These are phyloP conservation scores for Dryomyza anilis DNA, from an alignment of 2,888 invertebrate genomes.

Conservation along the genomic window DNA sequence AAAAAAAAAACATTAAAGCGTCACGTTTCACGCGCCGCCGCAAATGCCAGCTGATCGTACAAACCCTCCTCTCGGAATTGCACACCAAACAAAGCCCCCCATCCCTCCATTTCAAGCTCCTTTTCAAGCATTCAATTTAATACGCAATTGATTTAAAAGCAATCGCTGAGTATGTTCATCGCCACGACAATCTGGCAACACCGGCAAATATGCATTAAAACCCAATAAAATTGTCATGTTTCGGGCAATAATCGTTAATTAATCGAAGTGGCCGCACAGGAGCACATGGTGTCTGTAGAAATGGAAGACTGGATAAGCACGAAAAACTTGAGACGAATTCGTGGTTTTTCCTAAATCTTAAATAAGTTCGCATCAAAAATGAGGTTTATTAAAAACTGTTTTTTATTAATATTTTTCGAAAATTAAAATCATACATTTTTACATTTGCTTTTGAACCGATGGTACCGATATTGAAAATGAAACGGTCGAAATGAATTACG, in stretches of 20 bases:
- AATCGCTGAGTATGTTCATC: not conserved
- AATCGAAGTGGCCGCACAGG: conserved; percentile 32
- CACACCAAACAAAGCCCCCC: too few relatives aligned
- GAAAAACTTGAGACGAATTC: too few relatives aligned
- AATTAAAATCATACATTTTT: not conserved
- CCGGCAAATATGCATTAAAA: conserved; percentile 47
- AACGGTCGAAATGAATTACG: too few relatives aligned
- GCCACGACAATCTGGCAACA: conserved; percentile 19
- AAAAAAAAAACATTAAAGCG: conserved; percentile 52
- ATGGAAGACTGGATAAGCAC: too few relatives aligned
- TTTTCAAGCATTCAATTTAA: too few relatives aligned
- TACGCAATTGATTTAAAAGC: conserved; percentile 52
- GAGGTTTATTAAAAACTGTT: too few relatives aligned
- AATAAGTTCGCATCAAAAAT: too few relatives aligned
- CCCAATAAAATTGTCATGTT: conserved; percentile 57
- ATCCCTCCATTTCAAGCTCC: too few relatives aligned
- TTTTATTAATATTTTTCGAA: too few relatives aligned
- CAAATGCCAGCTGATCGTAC: conserved; percentile 26
- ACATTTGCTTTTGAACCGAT: not conserved
- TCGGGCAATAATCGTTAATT: conserved; percentile 58
- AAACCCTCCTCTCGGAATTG: too few relatives aligned
- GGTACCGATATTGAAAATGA: not conserved
- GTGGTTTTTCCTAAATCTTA: too few relatives aligned
- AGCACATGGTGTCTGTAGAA: not conserved
- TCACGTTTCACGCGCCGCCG: conserved; percentile 57